Conservation (phyloP, 1,140 invertebrate genomes). For the Lutraria rhynchaena region DNA sequence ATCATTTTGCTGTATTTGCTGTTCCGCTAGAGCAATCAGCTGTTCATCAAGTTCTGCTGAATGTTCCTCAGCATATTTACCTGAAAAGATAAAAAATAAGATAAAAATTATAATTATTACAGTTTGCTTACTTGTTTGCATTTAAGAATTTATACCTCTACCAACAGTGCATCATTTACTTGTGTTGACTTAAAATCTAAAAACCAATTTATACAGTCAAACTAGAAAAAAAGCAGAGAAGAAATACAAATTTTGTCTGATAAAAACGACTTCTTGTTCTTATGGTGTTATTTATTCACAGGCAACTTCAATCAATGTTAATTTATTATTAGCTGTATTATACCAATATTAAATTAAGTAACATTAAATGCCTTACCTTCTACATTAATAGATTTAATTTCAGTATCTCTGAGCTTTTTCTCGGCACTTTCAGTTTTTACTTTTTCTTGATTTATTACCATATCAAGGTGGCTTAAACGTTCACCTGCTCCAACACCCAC, state of each 20-base stretch:
- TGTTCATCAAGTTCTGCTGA: conserved; percentile 22
- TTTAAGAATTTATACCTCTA: not conserved
- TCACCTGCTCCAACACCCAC: conserved; percentile 14
- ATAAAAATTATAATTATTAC: not conserved
- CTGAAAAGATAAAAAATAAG: not conserved
- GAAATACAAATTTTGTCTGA: not conserved
- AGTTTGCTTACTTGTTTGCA: not conserved
- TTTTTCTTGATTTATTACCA: conserved; percentile 1
- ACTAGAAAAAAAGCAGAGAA: not conserved
- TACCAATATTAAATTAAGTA: not conserved
- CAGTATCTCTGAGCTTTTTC: conserved; percentile 9
- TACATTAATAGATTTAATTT: conserved; percentile 32
- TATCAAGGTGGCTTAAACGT: not conserved
- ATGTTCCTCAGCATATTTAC: conserved; percentile 41
- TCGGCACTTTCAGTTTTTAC: conserved; percentile 9
- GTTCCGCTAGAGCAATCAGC: too few relatives aligned
- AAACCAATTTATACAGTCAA: too few relatives aligned
- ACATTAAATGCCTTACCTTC: conserved; percentile 14
- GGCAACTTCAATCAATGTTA: not conserved
- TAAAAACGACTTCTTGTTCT: not conserved
- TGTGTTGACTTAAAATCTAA: not conserved
- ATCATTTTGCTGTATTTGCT: too few relatives aligned
- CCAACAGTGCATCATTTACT: not conserved
- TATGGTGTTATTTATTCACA: not conserved
- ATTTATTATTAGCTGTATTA: not conserved